Evolutionary conservation across 2,888 invertebrate genomes (phyloP).

Genomic region (Polydrusus tereticollis): DNA sequence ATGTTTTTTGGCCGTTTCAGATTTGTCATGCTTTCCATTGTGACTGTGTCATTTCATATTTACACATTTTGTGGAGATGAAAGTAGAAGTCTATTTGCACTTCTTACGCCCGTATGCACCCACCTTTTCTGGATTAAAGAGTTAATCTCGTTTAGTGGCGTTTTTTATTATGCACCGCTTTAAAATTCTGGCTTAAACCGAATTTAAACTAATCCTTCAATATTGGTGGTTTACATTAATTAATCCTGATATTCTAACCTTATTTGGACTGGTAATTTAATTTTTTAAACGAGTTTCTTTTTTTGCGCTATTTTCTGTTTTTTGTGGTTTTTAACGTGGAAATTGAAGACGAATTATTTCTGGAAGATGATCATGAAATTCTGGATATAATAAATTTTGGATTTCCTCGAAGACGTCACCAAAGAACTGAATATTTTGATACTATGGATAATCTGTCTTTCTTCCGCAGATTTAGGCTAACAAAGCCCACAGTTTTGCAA

Average conservation of each 20-base stretch:
- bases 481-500: not conserved
- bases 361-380: conserved; percentile 2
- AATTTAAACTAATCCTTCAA: not conserved
- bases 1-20: too few relatives aligned
- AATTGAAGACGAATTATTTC: conserved; percentile 7
- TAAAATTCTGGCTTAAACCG: not conserved
- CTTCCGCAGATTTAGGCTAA: not conserved
- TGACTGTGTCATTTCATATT: too few relatives aligned
- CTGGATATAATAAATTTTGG: not conserved
- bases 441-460: not conserved
- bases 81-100: too few relatives aligned
- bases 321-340: not conserved
- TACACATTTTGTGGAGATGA: too few relatives aligned
- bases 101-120: not conserved
- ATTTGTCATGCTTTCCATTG: too few relatives aligned
- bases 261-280: not conserved
- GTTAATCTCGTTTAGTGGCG: conserved; percentile 4
- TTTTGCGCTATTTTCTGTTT: not conserved
- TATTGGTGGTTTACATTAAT: not conserved
- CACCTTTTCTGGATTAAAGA: not conserved
- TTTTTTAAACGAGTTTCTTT: not conserved
- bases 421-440: not conserved
- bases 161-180: not conserved
- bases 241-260: not conserved
- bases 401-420: not conserved